Base-by-base conservation (phyloP, 1,140 invertebrate species). In the Brachionus calyciflorus region DNA sequence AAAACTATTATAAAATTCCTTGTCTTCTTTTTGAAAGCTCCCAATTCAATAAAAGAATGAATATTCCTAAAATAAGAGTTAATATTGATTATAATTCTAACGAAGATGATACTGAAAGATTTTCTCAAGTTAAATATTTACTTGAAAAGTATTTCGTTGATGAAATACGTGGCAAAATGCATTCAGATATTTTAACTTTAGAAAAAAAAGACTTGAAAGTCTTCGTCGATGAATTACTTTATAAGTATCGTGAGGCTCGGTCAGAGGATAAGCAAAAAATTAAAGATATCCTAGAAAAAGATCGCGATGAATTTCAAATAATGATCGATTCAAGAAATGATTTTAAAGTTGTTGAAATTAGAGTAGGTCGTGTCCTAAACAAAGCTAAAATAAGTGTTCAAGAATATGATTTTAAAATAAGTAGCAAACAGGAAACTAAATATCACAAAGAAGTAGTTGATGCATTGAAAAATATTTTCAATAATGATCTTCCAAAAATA, bases 261-360 rank as follows among this genome's bases (percentile, higher is more conserved):
- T 21, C 12, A 14, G 26, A 55, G 14, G 26, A 14, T 14, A 55
- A n/a, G 17, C 24, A 55, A 55, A 55, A 28, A 55, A 55, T 55
- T n/a, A 2, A 28, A 10, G n/a, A 24, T 6, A 55, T 55, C 17
- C 28, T 28, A 28, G 24, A 55, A 55, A 55, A 55, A 14, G 26
- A 55, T 28, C 12, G 28, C 6, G 53, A 28, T 55, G 53, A 55
- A 24, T 55, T 55, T 55, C 53, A 55, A 28, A 28, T 55, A 14
- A 6, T 55, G 28, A 14, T 26, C 5, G 53, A 55, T 55, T n/a
- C 33, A 28, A 24, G 24, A 14, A 55, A 55, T 55, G 33, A 55
- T 55, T 55, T 55, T 30, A 55, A 55, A 55, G 26, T 30, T 9
- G 53, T 55, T 28, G 24, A 55, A 33, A 55, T 55, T 28, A 55